Percentiles rank a stretch among this genome's conserved stretches.
Conservation (phyloP, 1,140 invertebrate species). For the Megalopta genalis region DNA sequence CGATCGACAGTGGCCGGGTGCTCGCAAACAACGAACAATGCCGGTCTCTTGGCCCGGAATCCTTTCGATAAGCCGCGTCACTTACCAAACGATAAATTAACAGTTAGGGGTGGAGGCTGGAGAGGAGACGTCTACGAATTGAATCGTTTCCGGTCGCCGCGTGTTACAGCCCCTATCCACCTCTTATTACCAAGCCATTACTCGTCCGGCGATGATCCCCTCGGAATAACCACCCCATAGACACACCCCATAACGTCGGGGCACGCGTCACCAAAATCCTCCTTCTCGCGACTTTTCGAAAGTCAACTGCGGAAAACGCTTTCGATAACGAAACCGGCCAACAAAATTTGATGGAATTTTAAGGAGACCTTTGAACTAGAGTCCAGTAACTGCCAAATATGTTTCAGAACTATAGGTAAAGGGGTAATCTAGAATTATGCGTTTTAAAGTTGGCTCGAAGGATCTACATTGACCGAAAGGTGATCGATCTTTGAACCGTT, state of each 20-base stretch:
- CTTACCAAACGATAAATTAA: constrained; percentile 75
- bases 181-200: constrained; percentile 64
- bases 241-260: constrained; percentile 12
- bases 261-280: not conserved
- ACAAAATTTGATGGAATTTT: no score
- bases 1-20: not conserved
- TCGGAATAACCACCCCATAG: constrained; percentile 17
- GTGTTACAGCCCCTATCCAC: constrained; percentile 44
- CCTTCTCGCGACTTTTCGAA: not conserved
- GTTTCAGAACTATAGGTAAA: no score
- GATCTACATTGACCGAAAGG: no score
- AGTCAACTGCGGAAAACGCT: no score
- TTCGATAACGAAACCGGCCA: no score
- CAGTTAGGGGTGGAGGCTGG: constrained; percentile 42
- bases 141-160: constrained; percentile 67
- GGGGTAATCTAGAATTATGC: no score
- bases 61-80: constrained; percentile 66
- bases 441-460: no score
- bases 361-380: no score
- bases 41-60: not conserved
- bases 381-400: no score
- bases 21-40: constrained; percentile 23
- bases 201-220: constrained; percentile 40
- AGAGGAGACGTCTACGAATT: constrained; percentile 56
- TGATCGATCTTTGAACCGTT: no score